A percentile compares a stretch with the other conserved stretches of the same genome.
Conservation (phyloP, 2,888 invertebrate genomes). For the Serrognathus titanus region DNA sequence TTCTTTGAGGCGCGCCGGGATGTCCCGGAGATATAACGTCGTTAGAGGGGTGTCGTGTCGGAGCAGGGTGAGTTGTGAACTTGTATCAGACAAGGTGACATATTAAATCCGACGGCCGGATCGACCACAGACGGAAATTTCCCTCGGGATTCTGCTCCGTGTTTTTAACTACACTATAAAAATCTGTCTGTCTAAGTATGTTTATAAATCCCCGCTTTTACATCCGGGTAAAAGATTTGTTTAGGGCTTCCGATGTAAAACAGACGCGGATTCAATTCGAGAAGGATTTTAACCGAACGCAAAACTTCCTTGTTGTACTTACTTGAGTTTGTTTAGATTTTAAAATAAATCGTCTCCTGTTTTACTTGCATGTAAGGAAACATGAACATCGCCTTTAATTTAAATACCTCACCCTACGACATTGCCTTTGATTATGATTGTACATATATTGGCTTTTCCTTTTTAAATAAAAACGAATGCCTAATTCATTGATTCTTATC, state of each 20-base stretch:
- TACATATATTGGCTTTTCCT: no score
- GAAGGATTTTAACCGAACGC: neutral
- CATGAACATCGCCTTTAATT: no score
- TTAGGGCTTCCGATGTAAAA: slow-evolving; percentile 14
- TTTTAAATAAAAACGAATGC: no score
- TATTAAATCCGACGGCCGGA: slow-evolving; percentile 36
- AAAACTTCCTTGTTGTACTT: no score
- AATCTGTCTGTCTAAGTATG: slow-evolving; percentile 26
- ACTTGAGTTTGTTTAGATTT: no score
- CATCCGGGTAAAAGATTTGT: slow-evolving; percentile 20
- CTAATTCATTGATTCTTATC: no score
- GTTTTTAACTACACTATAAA: slow-evolving; percentile 28
- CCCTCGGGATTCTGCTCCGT: slow-evolving; percentile 28
- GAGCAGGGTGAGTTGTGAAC: slow-evolving; percentile 19
- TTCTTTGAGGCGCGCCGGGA: slow-evolving; percentile 5
- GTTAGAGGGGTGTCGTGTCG: slow-evolving; percentile 18
- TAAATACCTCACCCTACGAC: no score
- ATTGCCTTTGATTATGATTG: no score
- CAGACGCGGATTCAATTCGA: slow-evolving; percentile 18
- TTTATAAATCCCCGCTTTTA: slow-evolving; percentile 27
- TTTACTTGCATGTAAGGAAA: no score
- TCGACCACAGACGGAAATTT: slow-evolving; percentile 35
- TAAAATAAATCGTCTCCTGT: no score
- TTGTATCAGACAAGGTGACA: slow-evolving; percentile 33
- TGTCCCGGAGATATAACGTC: slow-evolving; percentile 16